Conservation (phyloP, 1,140 invertebrate genomes). For the Drosophila pseudoananassae region DNA sequence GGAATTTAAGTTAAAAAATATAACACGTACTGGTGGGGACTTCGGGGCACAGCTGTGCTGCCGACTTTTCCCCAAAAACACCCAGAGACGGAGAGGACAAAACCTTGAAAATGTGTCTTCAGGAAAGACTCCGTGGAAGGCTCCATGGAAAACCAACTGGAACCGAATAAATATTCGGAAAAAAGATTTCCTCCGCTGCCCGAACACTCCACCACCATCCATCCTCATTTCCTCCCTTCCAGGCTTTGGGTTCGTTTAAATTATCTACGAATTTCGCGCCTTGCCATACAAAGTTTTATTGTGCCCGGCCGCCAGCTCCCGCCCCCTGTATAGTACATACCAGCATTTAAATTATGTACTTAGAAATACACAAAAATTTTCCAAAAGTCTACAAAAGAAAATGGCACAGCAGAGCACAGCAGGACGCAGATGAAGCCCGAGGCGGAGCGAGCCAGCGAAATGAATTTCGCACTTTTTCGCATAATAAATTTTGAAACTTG, state of each 20-base stretch:
- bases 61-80: conserved; percentile 14
- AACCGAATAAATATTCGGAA: conserved; percentile 51
- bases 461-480: conserved; percentile 84
- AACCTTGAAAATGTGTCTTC: conserved; percentile 78
- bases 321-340: conserved; percentile 31
- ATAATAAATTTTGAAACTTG: conserved; percentile 83
- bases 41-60: conserved; percentile 61
- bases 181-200: conserved; percentile 48
- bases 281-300: conserved; percentile 79
- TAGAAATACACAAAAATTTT: conserved; percentile 81
- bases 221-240: conserved; percentile 5
- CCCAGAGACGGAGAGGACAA: conserved; percentile 35
- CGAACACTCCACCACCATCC: conserved; percentile 1
- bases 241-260: conserved; percentile 57
- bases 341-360: conserved; percentile 83
- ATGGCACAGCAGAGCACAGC: conserved; percentile 67
- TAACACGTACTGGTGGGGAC: conserved; percentile 71
- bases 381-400: conserved; percentile 79
- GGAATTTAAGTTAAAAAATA: conserved; percentile 83
- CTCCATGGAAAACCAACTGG: conserved; percentile 42
- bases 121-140: conserved; percentile 32
- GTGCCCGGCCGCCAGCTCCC: conserved; percentile 30
- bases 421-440: conserved; percentile 43
- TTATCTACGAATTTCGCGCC: conserved; percentile 78
- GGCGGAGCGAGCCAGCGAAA: conserved; percentile 67